Conservation (phyloP, 2,888 invertebrate genomes). For the Phaonia tiefii region DNA sequence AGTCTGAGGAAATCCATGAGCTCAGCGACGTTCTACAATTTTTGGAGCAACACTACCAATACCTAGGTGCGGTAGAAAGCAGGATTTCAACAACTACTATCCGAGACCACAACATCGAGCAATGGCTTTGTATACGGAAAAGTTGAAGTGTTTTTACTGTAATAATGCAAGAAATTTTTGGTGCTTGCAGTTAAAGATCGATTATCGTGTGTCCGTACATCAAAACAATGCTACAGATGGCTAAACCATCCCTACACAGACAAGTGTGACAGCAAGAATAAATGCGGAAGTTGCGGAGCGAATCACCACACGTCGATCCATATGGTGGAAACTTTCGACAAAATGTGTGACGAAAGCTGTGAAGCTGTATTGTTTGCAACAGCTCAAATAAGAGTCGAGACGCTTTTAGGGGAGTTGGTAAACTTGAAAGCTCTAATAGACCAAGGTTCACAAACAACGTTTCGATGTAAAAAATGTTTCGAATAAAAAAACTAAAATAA, state of each 20-base stretch:
- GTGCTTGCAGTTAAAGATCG: background rate
- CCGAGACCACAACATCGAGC: background rate
- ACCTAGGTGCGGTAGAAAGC: background rate
- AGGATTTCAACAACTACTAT: background rate
- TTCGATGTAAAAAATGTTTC: background rate
- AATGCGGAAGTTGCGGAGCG: background rate
- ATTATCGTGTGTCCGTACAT: background rate
- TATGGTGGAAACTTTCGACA: background rate
- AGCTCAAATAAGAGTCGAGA: background rate
- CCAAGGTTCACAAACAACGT: conserved; percentile 26
- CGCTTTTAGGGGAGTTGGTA: background rate
- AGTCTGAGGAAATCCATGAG: conserved; percentile 10
- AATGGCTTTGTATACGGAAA: background rate
- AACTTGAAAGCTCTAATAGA: conserved; percentile 24
- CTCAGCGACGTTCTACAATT: conserved; percentile 18
- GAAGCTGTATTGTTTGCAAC: background rate
- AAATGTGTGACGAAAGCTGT: background rate
- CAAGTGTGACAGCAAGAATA: background rate
- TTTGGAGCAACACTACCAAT: conserved; percentile 12
- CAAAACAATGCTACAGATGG: background rate
- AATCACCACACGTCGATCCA: background rate
- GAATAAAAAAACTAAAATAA: conserved; percentile 50
- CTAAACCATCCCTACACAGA: background rate
- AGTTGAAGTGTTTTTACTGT: background rate
- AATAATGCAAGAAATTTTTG: background rate